phyloP scores from a whole-genome alignment of 2,888 invertebrate species.

The Cistogaster globosa region DNA sequence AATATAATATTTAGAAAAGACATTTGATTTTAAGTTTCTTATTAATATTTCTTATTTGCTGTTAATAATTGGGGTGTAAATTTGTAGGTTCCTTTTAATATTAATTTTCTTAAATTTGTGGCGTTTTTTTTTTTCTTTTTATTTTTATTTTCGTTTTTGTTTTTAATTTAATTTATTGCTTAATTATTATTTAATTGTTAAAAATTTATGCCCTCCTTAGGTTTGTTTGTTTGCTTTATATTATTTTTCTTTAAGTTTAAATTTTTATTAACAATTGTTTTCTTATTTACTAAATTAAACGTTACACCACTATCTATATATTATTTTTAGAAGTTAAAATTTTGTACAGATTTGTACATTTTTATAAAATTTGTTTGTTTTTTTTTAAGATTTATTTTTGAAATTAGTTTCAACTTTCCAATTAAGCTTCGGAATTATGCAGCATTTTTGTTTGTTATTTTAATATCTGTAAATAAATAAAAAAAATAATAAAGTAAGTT shows the following conservation, averaged over 20 bases:
- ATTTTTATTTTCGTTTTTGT: neutral
- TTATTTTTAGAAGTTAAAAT: slow-evolving; percentile 49
- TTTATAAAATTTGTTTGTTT: slow-evolving; percentile 53
- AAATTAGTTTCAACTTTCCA: slow-evolving; percentile 5
- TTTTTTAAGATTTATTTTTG: slow-evolving; percentile 31
- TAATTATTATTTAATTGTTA: slow-evolving; percentile 58
- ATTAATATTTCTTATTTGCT: slow-evolving; percentile 22
- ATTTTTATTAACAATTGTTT: slow-evolving; percentile 58
- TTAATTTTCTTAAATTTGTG: slow-evolving; percentile 70
- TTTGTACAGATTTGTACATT: slow-evolving; percentile 73
- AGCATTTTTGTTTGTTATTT: neutral
- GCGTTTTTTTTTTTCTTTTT: slow-evolving; percentile 48
- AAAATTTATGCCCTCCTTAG: slow-evolving; percentile 78
- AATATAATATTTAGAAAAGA: slow-evolving; percentile 56
- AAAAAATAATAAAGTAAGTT: neutral
- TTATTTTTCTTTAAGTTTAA: slow-evolving; percentile 34
- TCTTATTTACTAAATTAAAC: slow-evolving; percentile 70
- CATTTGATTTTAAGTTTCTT: slow-evolving; percentile 68
- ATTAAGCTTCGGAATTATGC: slow-evolving; percentile 3
- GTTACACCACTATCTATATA: slow-evolving; percentile 69
- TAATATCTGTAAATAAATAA: slow-evolving; percentile 38
- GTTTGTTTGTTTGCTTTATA: slow-evolving; percentile 81
- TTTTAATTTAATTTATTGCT: slow-evolving; percentile 71
- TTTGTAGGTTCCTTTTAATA: slow-evolving; percentile 72
- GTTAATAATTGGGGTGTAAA: slow-evolving; percentile 67